Conservation (phyloP, 2,113 vertebrate genomes). For the Ceuthmochares aereus region DNA sequence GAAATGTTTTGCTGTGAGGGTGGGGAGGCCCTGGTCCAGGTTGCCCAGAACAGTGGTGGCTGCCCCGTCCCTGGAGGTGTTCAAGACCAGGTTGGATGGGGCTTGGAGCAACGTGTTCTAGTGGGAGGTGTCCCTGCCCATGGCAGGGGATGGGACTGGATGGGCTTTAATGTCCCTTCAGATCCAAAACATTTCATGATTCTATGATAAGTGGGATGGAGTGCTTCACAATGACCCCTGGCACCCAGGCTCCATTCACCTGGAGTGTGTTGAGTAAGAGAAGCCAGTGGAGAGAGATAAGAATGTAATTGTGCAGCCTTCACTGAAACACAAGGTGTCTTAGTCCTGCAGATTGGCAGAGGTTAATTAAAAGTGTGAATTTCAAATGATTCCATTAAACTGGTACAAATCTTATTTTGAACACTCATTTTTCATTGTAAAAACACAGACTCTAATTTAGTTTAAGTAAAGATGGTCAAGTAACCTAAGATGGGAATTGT, state of each 20-base stretch:
- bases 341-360: not conserved
- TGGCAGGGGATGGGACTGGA: too few species aligned
- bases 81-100: too few species aligned
- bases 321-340: rapidly evolving
- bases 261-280: rapidly evolving
- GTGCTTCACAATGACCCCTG: rapidly evolving
- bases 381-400: not conserved
- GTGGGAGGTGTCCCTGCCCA: too few species aligned
- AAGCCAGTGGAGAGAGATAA: not conserved
- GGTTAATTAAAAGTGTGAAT: slow-evolving; percentile 49
- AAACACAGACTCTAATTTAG: rapidly evolving
- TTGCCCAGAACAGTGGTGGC: too few species aligned
- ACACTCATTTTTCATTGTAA: not conserved
- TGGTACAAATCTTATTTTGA: not conserved
- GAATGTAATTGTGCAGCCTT: not conserved
- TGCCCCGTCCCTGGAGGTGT: too few species aligned
- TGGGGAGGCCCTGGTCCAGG: too few species aligned
- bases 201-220: not conserved
- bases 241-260: not conserved
- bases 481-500: not conserved
- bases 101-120: too few species aligned
- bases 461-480: not conserved
- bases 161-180: too few species aligned
- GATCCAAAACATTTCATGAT: too few species aligned
- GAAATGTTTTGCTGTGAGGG: too few species aligned